Conservation (phyloP, 2,797 vertebrate species). For the Eutrigla gurnardus region DNA sequence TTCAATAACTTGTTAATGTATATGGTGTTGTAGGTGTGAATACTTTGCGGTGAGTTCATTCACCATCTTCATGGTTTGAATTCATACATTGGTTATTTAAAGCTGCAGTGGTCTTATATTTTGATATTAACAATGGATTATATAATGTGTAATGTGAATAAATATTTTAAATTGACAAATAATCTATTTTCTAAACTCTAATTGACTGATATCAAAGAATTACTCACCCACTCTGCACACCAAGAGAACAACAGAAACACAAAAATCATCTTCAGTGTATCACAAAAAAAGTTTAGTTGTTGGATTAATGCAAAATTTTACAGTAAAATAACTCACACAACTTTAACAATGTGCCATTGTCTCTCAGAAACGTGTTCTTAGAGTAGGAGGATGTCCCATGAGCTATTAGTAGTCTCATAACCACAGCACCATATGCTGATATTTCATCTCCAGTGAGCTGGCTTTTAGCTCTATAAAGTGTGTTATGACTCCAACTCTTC, state of each 20-base stretch:
- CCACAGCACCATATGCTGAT: slow-evolving; percentile 28
- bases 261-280: slow-evolving; percentile 3
- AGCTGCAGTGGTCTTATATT: neutral
- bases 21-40: too few relatives aligned
- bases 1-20: neutral
- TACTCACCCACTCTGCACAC: slow-evolving; percentile 9
- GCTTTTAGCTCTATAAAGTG: slow-evolving; percentile 52
- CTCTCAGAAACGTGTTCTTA: slow-evolving; percentile 22
- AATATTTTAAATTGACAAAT: too few relatives aligned
- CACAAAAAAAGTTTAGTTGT: neutral
- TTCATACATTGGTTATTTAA: neutral
- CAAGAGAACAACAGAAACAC: slow-evolving; percentile 13
- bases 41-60: neutral
- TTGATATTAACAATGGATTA: neutral
- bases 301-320: neutral
- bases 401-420: slow-evolving; percentile 46
- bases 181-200: slow-evolving; percentile 2
- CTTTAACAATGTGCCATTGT: slow-evolving; percentile 15
- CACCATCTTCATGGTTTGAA: neutral
- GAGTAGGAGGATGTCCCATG: slow-evolving; percentile 30
- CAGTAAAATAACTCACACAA: slow-evolving; percentile 2
- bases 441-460: slow-evolving; percentile 43
- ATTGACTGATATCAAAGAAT: slow-evolving; percentile 5
- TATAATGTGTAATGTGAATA: neutral
- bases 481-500: slow-evolving; percentile 40